These are phyloP conservation scores for Amiota mariae DNA, from an alignment of 2,888 invertebrate genomes.

Conservation along the genomic window DNA sequence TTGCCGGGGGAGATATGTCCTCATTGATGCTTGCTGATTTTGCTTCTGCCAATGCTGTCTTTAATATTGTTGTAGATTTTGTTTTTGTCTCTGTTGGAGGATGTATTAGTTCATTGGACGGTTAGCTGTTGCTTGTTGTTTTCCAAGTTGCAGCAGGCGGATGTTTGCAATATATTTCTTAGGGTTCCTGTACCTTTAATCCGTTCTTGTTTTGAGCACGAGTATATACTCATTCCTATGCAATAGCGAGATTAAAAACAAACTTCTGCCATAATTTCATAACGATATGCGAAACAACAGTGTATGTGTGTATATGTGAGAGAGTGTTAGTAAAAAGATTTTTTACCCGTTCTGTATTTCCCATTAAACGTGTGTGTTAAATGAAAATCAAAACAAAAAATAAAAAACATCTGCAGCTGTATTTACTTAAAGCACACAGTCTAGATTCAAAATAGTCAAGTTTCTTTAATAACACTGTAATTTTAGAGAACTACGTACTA, in stretches of 20 bases:
- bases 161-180: slow-evolving; percentile 68
- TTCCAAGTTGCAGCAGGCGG: slow-evolving; percentile 71
- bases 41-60: background rate
- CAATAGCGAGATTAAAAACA: slow-evolving; percentile 13
- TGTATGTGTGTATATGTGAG: slow-evolving; percentile 28
- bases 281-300: background rate
- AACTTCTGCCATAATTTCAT: slow-evolving; percentile 33
- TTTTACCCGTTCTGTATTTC: no score
- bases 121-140: background rate
- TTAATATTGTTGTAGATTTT: slow-evolving; percentile 29
- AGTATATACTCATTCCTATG: slow-evolving; percentile 28
- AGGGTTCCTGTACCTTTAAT: slow-evolving; percentile 68
- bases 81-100: slow-evolving; percentile 48
- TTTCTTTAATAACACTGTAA: no score
- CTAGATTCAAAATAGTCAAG: no score
- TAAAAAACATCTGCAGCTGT: slow-evolving; percentile 61
- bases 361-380: no score
- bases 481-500: no score
- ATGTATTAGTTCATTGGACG: slow-evolving; percentile 42
- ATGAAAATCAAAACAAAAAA: slow-evolving; percentile 29
- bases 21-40: slow-evolving; percentile 48
- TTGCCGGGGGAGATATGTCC: slow-evolving; percentile 63
- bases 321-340: slow-evolving; percentile 6
- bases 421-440: slow-evolving; percentile 39
- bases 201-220: slow-evolving; percentile 55